These are phyloP conservation scores for Echinometra lucunter DNA, from an alignment of 53 echinoderm and acorn worm species.

Conservation along the genomic window DNA sequence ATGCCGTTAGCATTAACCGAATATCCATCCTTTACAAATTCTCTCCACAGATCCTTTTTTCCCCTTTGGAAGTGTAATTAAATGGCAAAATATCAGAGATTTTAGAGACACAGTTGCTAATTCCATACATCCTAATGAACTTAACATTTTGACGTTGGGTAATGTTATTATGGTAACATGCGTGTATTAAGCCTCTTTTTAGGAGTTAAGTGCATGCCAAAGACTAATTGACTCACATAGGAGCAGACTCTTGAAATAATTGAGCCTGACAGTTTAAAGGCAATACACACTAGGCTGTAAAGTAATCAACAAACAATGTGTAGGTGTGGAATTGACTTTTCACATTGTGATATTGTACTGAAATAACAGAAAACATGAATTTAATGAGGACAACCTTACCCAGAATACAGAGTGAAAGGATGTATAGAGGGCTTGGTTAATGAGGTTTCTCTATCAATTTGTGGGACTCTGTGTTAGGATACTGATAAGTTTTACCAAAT, in stretches of 20 bases:
- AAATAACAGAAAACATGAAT: background rate
- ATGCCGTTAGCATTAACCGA: conserved; percentile 14
- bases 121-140: conserved; percentile 41
- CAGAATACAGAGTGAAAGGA: background rate
- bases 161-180: conserved; percentile 15
- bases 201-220: background rate
- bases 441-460: background rate
- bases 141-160: conserved; percentile 10
- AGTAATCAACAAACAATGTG: background rate
- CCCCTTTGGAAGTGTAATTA: background rate
- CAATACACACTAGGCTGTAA: background rate
- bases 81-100: background rate
- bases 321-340: background rate
- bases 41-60: too few relatives aligned
- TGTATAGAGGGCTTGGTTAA: background rate
- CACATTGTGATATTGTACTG: background rate
- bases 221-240: background rate
- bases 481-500: background rate
- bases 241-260: background rate
- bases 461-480: background rate
- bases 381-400: background rate
- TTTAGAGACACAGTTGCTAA: conserved; percentile 8
- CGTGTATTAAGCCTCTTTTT: background rate
- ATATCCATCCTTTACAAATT: background rate
- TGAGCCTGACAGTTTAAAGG: conserved; percentile 4